Evolutionary conservation across 2,888 invertebrate genomes (phyloP).

Genomic region (Mythimna lalbum): DNA sequence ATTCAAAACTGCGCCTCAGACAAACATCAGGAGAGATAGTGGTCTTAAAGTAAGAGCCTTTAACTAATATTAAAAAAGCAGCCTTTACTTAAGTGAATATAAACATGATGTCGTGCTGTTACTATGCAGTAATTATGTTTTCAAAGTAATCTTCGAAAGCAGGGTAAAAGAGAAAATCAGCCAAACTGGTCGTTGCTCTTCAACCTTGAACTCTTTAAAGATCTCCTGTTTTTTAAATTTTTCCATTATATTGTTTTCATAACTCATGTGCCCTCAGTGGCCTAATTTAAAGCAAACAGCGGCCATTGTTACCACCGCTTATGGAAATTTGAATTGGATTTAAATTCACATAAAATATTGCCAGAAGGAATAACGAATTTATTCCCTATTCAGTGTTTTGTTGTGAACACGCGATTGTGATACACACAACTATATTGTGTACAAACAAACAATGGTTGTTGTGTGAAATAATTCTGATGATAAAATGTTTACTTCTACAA

Average conservation of each 20-base stretch:
- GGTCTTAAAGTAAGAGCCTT: too few species aligned
- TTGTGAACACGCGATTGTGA: conserved; percentile 10
- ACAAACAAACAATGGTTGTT: neutral
- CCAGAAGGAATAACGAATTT: conserved; percentile 32
- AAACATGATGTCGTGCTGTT: too few species aligned
- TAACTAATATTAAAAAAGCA: too few species aligned
- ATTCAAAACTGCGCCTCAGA: too few species aligned
- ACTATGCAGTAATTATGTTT: too few species aligned
- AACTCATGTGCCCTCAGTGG: neutral
- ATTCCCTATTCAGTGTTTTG: conserved; percentile 28
- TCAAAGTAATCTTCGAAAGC: too few species aligned
- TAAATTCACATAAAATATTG: conserved; percentile 44
- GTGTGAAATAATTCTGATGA: neutral
- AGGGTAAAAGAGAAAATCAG: too few species aligned
- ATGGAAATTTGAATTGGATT: conserved; percentile 49
- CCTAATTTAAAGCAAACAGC: conserved; percentile 49
- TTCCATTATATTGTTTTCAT: neutral
- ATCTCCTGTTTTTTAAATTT: neutral
- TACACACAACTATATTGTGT: neutral
- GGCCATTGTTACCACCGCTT: conserved; percentile 20
- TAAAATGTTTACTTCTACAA: neutral
- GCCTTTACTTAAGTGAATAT: too few species aligned
- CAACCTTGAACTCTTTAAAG: neutral
- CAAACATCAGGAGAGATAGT: too few species aligned
- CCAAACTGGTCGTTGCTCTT: neutral